phyloP scores from a whole-genome alignment of 2,113 vertebrate species.

The Pleuronectes platessa region DNA sequence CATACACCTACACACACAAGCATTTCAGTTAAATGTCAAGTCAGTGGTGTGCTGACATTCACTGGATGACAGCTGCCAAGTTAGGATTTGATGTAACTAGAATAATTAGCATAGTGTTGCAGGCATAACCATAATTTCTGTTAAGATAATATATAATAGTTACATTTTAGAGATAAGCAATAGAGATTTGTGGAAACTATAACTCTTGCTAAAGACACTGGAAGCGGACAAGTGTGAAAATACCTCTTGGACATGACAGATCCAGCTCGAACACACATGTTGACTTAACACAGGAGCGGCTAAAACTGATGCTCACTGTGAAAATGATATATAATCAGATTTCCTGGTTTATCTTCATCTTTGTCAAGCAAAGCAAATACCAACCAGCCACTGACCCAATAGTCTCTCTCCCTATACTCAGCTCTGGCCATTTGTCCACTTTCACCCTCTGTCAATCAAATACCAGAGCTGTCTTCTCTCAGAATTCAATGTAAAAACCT shows the following conservation, averaged over 20 bases:
- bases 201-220: too few relatives aligned
- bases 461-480: neutral
- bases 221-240: neutral
- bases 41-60: conserved; percentile 13
- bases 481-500: neutral
- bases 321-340: neutral
- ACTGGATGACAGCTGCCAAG: conserved; percentile 36
- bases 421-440: too few relatives aligned
- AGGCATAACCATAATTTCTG: neutral
- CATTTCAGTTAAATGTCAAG: conserved; percentile 55
- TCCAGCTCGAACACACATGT: too few relatives aligned
- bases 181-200: too few relatives aligned
- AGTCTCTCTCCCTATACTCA: neutral
- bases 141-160: too few relatives aligned
- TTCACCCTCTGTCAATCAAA: neutral
- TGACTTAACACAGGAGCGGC: too few relatives aligned
- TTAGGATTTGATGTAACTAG: conserved; percentile 6
- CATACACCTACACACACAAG: conserved; percentile 12
- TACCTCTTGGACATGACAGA: too few relatives aligned
- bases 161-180: too few relatives aligned
- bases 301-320: neutral
- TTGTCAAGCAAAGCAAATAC: neutral
- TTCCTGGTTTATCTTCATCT: neutral
- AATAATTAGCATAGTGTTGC: neutral
- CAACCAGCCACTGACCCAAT: neutral